Conservation (phyloP, 35 echinoderm and acorn worm species). For the Lytechinus variegatus region DNA sequence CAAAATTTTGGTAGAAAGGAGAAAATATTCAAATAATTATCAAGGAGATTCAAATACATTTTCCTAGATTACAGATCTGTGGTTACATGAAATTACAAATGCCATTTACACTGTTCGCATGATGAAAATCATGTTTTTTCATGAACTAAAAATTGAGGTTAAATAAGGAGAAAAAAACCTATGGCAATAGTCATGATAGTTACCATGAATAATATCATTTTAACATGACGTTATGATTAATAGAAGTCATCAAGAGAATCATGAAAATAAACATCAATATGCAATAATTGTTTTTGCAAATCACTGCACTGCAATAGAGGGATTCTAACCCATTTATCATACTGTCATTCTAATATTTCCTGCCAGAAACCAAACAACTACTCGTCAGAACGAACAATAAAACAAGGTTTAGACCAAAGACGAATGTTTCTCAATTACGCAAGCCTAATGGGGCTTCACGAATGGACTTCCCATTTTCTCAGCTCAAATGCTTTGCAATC, state of each 20-base stretch:
- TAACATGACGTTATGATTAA: not conserved
- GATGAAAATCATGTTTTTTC: too few species aligned
- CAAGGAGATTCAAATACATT: too few species aligned
- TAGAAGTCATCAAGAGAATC: not conserved
- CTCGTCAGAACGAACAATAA: not conserved
- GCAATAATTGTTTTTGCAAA: not conserved
- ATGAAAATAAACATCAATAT: not conserved
- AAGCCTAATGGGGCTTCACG: constrained; percentile 6
- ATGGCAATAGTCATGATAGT: too few species aligned
- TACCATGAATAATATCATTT: too few species aligned
- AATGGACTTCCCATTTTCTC: constrained; percentile 41
- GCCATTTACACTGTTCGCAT: too few species aligned
- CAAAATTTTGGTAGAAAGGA: too few species aligned
- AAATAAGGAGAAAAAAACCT: too few species aligned
- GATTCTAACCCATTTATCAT: not conserved
- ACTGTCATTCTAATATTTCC: not conserved
- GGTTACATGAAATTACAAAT: too few species aligned
- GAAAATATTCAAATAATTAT: too few species aligned
- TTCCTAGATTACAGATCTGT: too few species aligned
- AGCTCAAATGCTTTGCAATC: not conserved
- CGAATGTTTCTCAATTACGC: constrained; percentile 34
- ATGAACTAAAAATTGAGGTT: too few species aligned
- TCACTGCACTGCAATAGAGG: not conserved
- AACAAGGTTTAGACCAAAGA: not conserved
- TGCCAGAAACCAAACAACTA: not conserved